These are phyloP conservation scores for Hirudinaria manillensis DNA, from an alignment of 2,888 invertebrate genomes.

Conservation along the genomic window DNA sequence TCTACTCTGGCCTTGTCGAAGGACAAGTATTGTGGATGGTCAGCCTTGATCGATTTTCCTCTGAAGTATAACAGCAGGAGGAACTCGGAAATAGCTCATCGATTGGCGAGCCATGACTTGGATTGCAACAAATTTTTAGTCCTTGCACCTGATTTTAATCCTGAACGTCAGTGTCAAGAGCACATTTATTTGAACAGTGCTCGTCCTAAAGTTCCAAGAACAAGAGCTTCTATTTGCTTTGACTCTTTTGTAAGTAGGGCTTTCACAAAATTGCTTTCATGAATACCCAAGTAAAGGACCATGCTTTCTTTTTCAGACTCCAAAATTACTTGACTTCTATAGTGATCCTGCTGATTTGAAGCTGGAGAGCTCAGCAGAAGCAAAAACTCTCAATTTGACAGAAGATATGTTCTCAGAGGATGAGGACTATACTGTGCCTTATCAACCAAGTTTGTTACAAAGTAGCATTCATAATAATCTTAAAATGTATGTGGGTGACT, in stretches of 20 bases:
- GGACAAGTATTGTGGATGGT: constrained; percentile 17
- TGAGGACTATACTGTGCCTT: constrained; percentile 15
- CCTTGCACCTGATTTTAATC: not conserved
- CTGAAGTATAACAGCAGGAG: not conserved
- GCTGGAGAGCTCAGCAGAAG: constrained; percentile 9
- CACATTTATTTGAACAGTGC: not conserved
- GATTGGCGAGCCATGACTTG: constrained; percentile 9
- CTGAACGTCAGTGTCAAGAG: not conserved
- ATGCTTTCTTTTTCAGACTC: constrained; percentile 15
- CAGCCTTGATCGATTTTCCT: constrained; percentile 19
- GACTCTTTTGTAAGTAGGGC: constrained; percentile 13
- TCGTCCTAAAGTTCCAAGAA: constrained; percentile 1
- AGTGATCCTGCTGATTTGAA: constrained; percentile 27
- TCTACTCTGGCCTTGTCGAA: constrained; percentile 9
- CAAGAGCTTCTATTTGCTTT: constrained; percentile 20
- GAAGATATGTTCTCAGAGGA: not conserved
- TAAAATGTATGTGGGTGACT: too few species aligned
- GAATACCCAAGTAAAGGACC: not conserved
- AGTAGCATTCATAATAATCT: too few species aligned
- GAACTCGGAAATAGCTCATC: constrained; percentile 1
- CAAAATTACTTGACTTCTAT: constrained; percentile 18
- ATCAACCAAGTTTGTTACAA: constrained; percentile 3
- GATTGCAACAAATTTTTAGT: not conserved
- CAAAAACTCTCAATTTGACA: not conserved
- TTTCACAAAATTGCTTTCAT: not conserved